Base-by-base conservation (phyloP, 2,797 vertebrate species). In the Melanogrammus aeglefinus region DNA sequence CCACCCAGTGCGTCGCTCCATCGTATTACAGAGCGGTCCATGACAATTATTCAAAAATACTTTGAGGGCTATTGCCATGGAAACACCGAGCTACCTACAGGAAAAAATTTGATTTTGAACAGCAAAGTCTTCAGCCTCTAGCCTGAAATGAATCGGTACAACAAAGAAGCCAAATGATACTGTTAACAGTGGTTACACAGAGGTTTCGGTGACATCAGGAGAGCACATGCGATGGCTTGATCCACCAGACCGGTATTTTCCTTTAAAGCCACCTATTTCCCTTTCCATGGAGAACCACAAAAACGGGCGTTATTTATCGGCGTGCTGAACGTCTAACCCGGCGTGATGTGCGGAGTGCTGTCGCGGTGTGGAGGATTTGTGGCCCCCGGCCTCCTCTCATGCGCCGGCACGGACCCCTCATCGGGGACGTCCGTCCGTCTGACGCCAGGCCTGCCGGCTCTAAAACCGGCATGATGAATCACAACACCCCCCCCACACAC, bases 21-120 rank as follows among this genome's bases (percentile, higher is more conserved):
- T 51, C 41, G 13, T 12, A 3, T 44, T 44, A 44, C 2, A 44
- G 41, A 44, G 13, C 44, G 16, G 3, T 47, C 16, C 44, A 47
- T 47, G 3, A 89, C 87, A 86, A 88, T 89, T 86, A 86, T 76
- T 76, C 75, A 29, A 86, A 89, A 78, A 79, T 74, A 78, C 80
- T 86, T 82, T 77, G 79, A 89, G 83, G 80, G 80, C 80, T 57
- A 73, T 73, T 80, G 84, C 74, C 82, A 80, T 29, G 47, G 78
- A 80, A 85, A 84, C 35, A 66, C 13, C 47, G 35, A 51, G 12
- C 21, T 18, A 51, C 18, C 47, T 51, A 18, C 16, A 18, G 47
- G 6, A 51, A 21, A 14, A 6, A 16, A 21, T 2, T 18, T 18
- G 8, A 44, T 5, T 18, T 18, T 4, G 16, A 18, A 18, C 47